Evolutionary conservation across 2,113 vertebrate species (phyloP).

Genomic region (Stegostoma tigrinum): DNA sequence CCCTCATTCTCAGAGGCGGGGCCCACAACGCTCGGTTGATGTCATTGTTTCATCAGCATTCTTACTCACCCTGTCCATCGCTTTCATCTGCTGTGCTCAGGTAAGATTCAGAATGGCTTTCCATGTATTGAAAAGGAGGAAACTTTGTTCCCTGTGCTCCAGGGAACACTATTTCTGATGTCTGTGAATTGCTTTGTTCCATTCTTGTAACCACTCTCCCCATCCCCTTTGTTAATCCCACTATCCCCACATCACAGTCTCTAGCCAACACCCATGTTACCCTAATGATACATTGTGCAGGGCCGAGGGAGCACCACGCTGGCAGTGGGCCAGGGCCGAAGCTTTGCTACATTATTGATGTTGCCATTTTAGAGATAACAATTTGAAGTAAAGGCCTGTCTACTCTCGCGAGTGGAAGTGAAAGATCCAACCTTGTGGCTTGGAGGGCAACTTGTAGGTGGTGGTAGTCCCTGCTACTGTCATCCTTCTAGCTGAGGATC

Average conservation of each 20-base stretch:
- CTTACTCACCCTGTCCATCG: constrained; percentile 83
- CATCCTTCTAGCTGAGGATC: no score
- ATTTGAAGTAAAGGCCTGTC: no score
- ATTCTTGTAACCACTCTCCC: not conserved
- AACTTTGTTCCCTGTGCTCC: not conserved
- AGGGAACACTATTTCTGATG: not conserved
- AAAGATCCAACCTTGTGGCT: no score
- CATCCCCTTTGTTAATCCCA: not conserved
- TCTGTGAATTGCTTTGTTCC: not conserved
- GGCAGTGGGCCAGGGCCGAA: no score
- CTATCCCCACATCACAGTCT: not conserved
- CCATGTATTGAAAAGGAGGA: not conserved
- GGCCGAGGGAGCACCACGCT: not conserved
- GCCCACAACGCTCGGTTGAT: constrained; percentile 92
- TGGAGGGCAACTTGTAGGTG: no score
- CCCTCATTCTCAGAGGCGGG: constrained; percentile 69
- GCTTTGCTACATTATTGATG: no score
- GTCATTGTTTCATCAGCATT: constrained; percentile 94
- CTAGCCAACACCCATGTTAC: not conserved
- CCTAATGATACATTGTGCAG: not conserved
- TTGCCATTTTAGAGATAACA: no score
- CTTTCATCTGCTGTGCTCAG: constrained; percentile 93
- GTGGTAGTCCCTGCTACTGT: no score
- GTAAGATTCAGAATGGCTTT: constrained; percentile 51
- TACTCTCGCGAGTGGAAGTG: no score